A percentile compares a stretch with the other conserved stretches of the same genome.
These are phyloP conservation scores for Heliconius hermathena DNA, from an alignment of 1,140 invertebrate genomes.

Conservation along the genomic window DNA sequence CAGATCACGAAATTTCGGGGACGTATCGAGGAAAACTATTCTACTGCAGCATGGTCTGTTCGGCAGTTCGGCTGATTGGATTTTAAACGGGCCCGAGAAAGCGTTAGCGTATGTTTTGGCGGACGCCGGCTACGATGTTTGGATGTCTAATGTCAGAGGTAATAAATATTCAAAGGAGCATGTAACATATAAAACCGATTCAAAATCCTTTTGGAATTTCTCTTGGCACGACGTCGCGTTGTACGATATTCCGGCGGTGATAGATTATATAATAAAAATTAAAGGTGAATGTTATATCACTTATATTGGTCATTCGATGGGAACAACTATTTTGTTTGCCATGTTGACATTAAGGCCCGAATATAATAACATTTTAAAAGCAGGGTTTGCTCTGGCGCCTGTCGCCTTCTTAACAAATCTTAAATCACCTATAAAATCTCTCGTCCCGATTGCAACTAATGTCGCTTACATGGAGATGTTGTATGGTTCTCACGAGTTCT, in stretches of 20 bases:
- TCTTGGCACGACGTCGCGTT: slow-evolving; percentile 87
- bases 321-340: slow-evolving; percentile 83
- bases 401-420: slow-evolving; percentile 87
- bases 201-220: slow-evolving; percentile 85
- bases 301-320: slow-evolving; percentile 89
- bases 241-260: slow-evolving; percentile 88
- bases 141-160: slow-evolving; percentile 86
- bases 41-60: slow-evolving; percentile 90
- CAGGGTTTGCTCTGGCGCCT: slow-evolving; percentile 88
- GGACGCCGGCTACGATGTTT: slow-evolving; percentile 86
- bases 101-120: slow-evolving; percentile 84
- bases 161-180: slow-evolving; percentile 84
- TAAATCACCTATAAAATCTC: slow-evolving; percentile 84
- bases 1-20: slow-evolving; percentile 46
- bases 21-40: slow-evolving; percentile 71
- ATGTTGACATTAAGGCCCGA: slow-evolving; percentile 85
- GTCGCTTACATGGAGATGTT: slow-evolving; percentile 83
- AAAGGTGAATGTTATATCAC: slow-evolving; percentile 79
- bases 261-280: slow-evolving; percentile 85
- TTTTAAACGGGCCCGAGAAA: slow-evolving; percentile 86
- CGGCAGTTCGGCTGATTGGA: slow-evolving; percentile 88
- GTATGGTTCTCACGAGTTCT: slow-evolving; percentile 85
- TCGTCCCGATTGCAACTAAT: slow-evolving; percentile 83
- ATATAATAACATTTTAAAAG: slow-evolving; percentile 84
- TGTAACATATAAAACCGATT: slow-evolving; percentile 70